Conservation (phyloP, 2,797 vertebrate species). For the Agapornis canus region DNA sequence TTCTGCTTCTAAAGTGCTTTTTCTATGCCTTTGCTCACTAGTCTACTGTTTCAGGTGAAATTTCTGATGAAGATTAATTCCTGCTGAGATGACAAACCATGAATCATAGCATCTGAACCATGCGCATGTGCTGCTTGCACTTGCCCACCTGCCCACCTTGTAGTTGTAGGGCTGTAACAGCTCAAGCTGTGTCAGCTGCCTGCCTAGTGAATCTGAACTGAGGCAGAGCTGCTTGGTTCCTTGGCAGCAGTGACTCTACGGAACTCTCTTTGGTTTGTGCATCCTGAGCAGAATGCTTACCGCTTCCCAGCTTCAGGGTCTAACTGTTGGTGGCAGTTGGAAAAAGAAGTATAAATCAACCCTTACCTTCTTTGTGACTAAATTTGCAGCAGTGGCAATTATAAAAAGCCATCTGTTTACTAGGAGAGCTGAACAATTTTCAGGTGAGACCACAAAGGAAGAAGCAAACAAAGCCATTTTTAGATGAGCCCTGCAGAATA, state of each 20-base stretch:
- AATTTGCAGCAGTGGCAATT: constrained; percentile 46
- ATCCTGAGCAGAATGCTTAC: neutral
- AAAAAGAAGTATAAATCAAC: neutral
- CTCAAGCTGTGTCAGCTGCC: constrained; percentile 27
- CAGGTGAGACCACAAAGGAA: constrained; percentile 56
- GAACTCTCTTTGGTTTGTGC: neutral
- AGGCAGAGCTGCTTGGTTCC: neutral
- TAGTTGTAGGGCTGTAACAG: neutral
- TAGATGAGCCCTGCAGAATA: constrained; percentile 26
- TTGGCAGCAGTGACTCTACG: neutral
- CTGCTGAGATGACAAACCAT: constrained; percentile 39
- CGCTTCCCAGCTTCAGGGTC: neutral
- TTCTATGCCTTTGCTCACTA: neutral
- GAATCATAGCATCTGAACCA: constrained; percentile 21
- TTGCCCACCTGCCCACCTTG: neutral
- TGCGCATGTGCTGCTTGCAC: constrained; percentile 9
- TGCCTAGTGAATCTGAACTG: neutral
- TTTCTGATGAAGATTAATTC: constrained; percentile 11
- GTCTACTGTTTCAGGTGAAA: neutral
- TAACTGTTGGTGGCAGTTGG: neutral
- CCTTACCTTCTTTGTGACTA: neutral
- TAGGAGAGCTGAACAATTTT: constrained; percentile 9
- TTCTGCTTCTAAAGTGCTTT: neutral
- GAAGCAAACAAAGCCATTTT: constrained; percentile 46
- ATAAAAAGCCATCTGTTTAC: constrained; percentile 61